phyloP scores from a whole-genome alignment of 2,888 invertebrate species.

The Minunthozetes semirufus region DNA sequence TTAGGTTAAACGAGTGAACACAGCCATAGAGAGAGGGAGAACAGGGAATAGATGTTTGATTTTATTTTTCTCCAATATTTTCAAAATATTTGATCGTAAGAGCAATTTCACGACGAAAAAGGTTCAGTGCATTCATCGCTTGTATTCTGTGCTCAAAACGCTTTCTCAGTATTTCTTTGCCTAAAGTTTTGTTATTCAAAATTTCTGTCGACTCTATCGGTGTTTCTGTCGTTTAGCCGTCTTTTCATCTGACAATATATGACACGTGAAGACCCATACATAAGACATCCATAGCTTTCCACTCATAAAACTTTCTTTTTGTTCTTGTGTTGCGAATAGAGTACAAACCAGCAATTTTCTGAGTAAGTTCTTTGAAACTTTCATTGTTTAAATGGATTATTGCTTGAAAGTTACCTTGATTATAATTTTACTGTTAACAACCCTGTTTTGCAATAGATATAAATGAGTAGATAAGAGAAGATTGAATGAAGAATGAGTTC shows the following conservation, averaged over 20 bases:
- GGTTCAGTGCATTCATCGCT: slow-evolving; percentile 6
- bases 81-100: neutral
- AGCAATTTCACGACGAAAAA: neutral
- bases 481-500: neutral
- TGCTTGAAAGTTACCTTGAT: too few species aligned
- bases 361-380: too few species aligned
- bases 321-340: too few species aligned
- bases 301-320: too few species aligned
- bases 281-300: neutral
- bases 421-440: too few species aligned
- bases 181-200: slow-evolving; percentile 7
- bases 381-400: too few species aligned
- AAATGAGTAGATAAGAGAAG: neutral
- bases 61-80: too few species aligned
- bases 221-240: neutral
- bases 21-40: neutral
- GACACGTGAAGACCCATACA: neutral
- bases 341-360: too few species aligned
- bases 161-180: neutral
- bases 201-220: slow-evolving; percentile 7
- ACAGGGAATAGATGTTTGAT: too few species aligned
- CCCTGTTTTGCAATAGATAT: neutral
- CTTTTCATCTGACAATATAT: slow-evolving; percentile 10
- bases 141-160: too few species aligned
- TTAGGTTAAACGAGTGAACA: neutral